Evolutionary conservation across 2,113 vertebrate genomes (phyloP).

Genomic region (Oxyura jamaicensis): DNA sequence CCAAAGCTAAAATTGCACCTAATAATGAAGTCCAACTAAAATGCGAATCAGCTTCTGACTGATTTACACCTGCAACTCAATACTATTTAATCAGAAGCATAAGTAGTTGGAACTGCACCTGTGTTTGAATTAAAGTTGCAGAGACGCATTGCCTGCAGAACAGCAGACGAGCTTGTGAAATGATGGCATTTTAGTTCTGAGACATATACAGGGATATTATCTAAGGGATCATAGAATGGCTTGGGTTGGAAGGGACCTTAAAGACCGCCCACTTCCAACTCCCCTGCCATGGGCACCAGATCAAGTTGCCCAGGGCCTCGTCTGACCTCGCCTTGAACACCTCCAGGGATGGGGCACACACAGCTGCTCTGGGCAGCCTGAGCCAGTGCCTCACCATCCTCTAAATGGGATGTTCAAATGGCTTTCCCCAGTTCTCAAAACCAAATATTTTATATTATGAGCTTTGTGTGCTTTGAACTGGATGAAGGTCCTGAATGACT

Average conservation of each 20-base stretch:
- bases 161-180: neutral
- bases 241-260: no score
- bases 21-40: neutral
- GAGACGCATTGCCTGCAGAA: neutral
- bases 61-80: slow-evolving; percentile 34
- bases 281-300: no score
- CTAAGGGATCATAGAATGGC: neutral
- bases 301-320: no score
- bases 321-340: no score
- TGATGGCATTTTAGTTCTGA: neutral
- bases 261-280: no score
- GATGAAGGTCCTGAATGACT: neutral
- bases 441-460: neutral
- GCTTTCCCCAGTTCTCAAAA: neutral
- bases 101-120: slow-evolving; percentile 12
- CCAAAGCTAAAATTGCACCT: neutral
- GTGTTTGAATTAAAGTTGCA: slow-evolving; percentile 9
- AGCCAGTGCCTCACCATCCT: no score
- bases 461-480: neutral
- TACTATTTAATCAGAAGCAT: neutral
- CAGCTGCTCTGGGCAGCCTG: no score
- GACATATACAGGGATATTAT: neutral
- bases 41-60: neutral
- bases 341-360: no score
- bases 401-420: neutral